These are phyloP conservation scores for Phoxinus phoxinus DNA, from an alignment of 2,113 vertebrate species.

Conservation along the genomic window DNA sequence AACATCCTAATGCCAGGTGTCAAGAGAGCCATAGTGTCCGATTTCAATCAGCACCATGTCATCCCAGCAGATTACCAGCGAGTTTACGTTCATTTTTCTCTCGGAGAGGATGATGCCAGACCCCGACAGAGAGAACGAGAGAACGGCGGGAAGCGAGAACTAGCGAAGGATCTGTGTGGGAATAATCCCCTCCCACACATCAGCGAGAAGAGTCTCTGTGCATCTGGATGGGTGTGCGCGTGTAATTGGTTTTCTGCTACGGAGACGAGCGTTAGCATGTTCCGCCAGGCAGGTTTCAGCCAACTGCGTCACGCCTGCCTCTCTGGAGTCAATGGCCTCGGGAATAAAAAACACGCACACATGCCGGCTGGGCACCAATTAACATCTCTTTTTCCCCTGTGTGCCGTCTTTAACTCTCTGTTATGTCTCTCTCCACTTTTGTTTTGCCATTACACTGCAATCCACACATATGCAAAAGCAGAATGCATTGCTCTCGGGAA, in stretches of 20 bases:
- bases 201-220: conserved; percentile 19
- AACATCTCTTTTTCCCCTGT: conserved; percentile 9
- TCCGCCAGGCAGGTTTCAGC: conserved; percentile 11
- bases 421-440: conserved; percentile 44
- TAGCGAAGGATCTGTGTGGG: conserved; percentile 18
- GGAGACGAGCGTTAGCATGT: conserved; percentile 27
- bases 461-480: conserved; percentile 46
- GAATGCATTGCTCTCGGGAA: background rate
- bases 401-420: conserved; percentile 14
- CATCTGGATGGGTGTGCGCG: conserved; percentile 24
- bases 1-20: background rate
- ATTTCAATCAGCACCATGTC: background rate
- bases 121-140: conserved; percentile 19
- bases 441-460: conserved; percentile 55
- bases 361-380: conserved; percentile 47
- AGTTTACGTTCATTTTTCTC: conserved; percentile 10
- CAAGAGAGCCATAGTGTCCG: background rate
- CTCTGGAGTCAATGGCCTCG: conserved; percentile 23
- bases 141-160: conserved; percentile 20
- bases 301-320: conserved; percentile 26
- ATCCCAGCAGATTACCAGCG: conserved; percentile 18
- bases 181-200: conserved; percentile 27
- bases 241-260: conserved; percentile 37
- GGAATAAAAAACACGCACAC: conserved; percentile 24
- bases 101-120: background rate